Evolutionary conservation across 2,888 invertebrate genomes (phyloP).

Genomic region (Sphecodes monilicornis): DNA sequence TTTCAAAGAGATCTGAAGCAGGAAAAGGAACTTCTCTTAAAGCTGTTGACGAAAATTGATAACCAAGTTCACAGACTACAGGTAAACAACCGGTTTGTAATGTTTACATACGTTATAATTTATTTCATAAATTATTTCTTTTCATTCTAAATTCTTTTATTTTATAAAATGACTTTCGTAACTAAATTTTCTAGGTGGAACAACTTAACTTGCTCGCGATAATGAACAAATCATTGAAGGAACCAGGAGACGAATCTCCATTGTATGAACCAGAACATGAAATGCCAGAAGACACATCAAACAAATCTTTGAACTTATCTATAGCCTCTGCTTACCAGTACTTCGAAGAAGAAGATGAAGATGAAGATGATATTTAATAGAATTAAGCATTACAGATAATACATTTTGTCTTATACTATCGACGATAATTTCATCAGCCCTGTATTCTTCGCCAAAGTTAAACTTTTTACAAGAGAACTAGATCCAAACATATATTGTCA

Average conservation of each 20-base stretch:
- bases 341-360: constrained; percentile 66
- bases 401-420: constrained; percentile 23
- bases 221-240: constrained; percentile 52
- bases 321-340: constrained; percentile 31
- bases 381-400: constrained; percentile 22
- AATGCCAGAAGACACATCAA: constrained; percentile 20
- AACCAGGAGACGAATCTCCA: background rate
- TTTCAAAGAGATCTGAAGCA: constrained; percentile 73
- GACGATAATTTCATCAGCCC: constrained; percentile 8
- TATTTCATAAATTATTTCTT: background rate
- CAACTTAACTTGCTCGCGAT: constrained; percentile 77
- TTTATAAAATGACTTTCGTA: background rate
- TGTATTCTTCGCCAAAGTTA: background rate
- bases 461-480: constrained; percentile 15
- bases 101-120: background rate
- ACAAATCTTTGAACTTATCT: constrained; percentile 57
- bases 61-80: constrained; percentile 78
- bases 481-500: constrained; percentile 2
- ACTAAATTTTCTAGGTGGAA: constrained; percentile 75
- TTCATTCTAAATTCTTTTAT: background rate
- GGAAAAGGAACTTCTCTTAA: constrained; percentile 75
- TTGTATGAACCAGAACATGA: background rate
- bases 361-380: constrained; percentile 55
- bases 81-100: constrained; percentile 62
- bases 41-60: constrained; percentile 75